Percentiles rank a stretch among this genome's conserved stretches.
These are phyloP conservation scores for Cetoscarus ocellatus DNA, from an alignment of 2,797 vertebrate genomes.

Conservation along the genomic window DNA sequence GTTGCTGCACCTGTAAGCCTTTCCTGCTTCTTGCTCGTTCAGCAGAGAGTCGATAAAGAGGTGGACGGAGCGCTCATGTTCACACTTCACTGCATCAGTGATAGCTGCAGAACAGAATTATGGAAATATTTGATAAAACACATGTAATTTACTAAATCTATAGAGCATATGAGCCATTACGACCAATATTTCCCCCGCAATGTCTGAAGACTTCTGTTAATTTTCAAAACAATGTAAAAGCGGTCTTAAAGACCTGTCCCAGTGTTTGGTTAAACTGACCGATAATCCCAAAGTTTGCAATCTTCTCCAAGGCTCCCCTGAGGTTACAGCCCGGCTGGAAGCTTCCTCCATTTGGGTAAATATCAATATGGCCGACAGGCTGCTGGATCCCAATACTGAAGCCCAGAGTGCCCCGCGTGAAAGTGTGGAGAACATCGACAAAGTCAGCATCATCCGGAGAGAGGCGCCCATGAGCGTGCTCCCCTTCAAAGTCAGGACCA, in stretches of 20 bases:
- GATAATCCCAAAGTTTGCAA: constrained; percentile 80
- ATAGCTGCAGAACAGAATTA: constrained; percentile 82
- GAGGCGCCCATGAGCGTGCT: constrained; percentile 80
- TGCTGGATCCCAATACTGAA: constrained; percentile 87
- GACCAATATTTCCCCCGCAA: constrained; percentile 28
- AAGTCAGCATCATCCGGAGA: constrained; percentile 86
- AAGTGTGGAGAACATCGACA: constrained; percentile 87
- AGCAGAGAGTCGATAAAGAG: constrained; percentile 97
- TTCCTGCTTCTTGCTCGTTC: constrained; percentile 87
- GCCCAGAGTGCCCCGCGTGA: constrained; percentile 80
- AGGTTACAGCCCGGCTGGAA: constrained; percentile 87
- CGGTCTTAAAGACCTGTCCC: too few relatives aligned
- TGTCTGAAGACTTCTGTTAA: constrained; percentile 22
- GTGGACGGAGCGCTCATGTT: constrained; percentile 94
- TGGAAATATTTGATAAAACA: too few relatives aligned
- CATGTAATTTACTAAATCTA: not conserved
- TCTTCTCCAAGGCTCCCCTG: constrained; percentile 82
- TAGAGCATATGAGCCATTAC: not conserved
- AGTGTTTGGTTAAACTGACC: constrained; percentile 63
- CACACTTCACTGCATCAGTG: constrained; percentile 92
- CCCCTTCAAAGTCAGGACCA: constrained; percentile 85
- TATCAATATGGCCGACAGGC: constrained; percentile 86
- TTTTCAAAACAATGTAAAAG: constrained; percentile 11
- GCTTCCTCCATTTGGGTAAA: constrained; percentile 86
- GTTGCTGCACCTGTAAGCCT: constrained; percentile 92